Percentiles rank a stretch among this genome's conserved stretches.
These are phyloP conservation scores for Amblyjoppa proteus DNA, from an alignment of 2,888 invertebrate species.

Conservation along the genomic window DNA sequence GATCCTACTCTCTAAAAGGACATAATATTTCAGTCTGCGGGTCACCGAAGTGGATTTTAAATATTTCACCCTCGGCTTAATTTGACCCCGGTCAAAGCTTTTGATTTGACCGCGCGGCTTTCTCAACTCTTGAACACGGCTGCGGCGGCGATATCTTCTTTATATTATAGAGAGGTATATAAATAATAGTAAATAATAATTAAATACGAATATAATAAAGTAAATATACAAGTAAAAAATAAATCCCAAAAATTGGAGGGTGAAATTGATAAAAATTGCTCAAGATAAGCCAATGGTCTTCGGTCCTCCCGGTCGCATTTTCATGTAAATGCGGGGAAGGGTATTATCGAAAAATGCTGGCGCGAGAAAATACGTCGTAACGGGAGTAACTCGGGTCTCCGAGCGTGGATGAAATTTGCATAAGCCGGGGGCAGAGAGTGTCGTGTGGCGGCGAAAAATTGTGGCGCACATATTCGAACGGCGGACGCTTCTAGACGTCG, in stretches of 20 bases:
- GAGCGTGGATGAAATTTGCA: constrained; percentile 70
- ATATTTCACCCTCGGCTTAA: no score
- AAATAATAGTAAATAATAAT: not conserved
- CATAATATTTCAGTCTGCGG: no score
- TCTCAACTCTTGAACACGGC: no score
- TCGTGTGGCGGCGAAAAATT: constrained; percentile 57
- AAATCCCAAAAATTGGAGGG: not conserved
- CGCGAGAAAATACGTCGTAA: constrained; percentile 70
- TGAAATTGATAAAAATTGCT: not conserved
- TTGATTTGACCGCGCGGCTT: no score
- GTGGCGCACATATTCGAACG: constrained; percentile 68
- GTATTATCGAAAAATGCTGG: constrained; percentile 74
- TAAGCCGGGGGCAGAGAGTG: constrained; percentile 69
- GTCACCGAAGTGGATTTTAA: no score
- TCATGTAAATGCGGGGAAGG: constrained; percentile 69
- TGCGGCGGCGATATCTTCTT: no score
- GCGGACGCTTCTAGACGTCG: not conserved
- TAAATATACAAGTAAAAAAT: not conserved
- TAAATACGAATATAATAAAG: not conserved
- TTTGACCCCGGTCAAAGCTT: no score
- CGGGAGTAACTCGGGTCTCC: constrained; percentile 31
- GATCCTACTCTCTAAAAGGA: no score
- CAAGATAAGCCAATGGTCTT: constrained; percentile 5
- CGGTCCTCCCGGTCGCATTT: constrained; percentile 55
- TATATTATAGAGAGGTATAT: no score